Evolutionary conservation across 2,888 invertebrate genomes (phyloP).

Genomic region (Epistrophe eligans): DNA sequence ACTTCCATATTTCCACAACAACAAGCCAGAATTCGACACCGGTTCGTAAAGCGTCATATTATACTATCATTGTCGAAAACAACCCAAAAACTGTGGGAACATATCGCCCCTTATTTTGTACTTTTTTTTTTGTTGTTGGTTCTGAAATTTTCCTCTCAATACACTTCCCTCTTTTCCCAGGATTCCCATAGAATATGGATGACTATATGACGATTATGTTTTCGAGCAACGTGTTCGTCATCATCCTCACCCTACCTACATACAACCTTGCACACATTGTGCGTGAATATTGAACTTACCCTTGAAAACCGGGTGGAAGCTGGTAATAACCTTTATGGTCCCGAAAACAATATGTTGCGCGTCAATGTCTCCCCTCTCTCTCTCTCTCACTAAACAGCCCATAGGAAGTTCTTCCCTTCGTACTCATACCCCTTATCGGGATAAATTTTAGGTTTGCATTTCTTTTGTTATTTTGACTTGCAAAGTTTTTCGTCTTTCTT

Average conservation of each 20-base stretch:
- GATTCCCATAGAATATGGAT: slow-evolving; percentile 3
- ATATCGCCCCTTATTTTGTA: slow-evolving; percentile 57
- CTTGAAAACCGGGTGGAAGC: slow-evolving; percentile 74
- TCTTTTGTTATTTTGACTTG: slow-evolving; percentile 29
- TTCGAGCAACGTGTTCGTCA: slow-evolving; percentile 39
- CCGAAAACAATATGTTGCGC: slow-evolving; percentile 67
- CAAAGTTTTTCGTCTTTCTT: slow-evolving; percentile 37
- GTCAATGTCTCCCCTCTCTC: slow-evolving; percentile 30
- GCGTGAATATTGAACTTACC: slow-evolving; percentile 35
- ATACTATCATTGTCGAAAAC: slow-evolving; percentile 1
- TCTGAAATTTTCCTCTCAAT: slow-evolving; percentile 9
- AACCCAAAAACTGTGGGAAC: slow-evolving; percentile 66
- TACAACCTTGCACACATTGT: slow-evolving; percentile 68
- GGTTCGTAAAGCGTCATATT: slow-evolving; percentile 48
- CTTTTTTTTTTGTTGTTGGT: not conserved
- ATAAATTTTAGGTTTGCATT: slow-evolving; percentile 35
- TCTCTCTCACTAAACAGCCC: not conserved
- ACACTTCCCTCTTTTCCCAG: slow-evolving; percentile 68
- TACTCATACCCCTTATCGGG: slow-evolving; percentile 31
- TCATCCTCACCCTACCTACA: slow-evolving; percentile 49
- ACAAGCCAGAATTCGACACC: slow-evolving; percentile 15
- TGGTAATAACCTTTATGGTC: slow-evolving; percentile 61
- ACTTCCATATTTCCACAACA: not conserved
- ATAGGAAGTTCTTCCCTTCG: slow-evolving; percentile 35
- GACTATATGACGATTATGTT: slow-evolving; percentile 34